phyloP scores from a whole-genome alignment of 2,888 invertebrate species.

The Chloromyia formosa region DNA sequence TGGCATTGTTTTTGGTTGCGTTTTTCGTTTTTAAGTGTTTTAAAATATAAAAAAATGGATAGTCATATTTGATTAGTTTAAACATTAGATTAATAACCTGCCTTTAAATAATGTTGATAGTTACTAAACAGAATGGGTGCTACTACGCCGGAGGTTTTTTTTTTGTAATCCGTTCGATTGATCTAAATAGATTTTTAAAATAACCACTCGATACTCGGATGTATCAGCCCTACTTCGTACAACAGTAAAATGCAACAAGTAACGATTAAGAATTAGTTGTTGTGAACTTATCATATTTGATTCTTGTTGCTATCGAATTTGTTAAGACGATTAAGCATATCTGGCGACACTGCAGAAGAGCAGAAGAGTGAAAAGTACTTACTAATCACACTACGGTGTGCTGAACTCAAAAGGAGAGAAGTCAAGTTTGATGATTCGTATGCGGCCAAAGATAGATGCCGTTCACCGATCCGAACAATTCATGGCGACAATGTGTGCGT shows the following conservation, averaged over 20 bases:
- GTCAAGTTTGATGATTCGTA: neutral
- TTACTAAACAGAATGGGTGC: too few species aligned
- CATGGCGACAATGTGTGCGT: slow-evolving; percentile 41
- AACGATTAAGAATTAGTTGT: neutral
- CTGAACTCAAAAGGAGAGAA: neutral
- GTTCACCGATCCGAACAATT: slow-evolving; percentile 34
- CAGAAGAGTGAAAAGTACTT: neutral
- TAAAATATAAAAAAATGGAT: too few species aligned
- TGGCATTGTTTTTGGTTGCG: too few species aligned
- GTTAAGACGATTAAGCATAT: slow-evolving; percentile 7
- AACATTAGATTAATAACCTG: too few species aligned
- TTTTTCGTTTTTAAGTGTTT: too few species aligned
- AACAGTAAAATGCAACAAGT: neutral
- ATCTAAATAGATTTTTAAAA: too few species aligned
- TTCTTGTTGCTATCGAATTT: neutral
- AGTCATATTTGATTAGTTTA: too few species aligned
- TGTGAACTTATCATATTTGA: neutral
- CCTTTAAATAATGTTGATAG: too few species aligned
- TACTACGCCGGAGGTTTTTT: too few species aligned
- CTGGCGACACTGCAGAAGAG: slow-evolving; percentile 5
- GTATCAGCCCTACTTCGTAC: neutral
- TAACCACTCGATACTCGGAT: neutral
- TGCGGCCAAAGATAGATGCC: slow-evolving; percentile 23
- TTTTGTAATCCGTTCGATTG: too few species aligned
- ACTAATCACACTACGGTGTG: too few species aligned